phyloP scores from a whole-genome alignment of 2,113 vertebrate species.

The Elgaria multicarinata region DNA sequence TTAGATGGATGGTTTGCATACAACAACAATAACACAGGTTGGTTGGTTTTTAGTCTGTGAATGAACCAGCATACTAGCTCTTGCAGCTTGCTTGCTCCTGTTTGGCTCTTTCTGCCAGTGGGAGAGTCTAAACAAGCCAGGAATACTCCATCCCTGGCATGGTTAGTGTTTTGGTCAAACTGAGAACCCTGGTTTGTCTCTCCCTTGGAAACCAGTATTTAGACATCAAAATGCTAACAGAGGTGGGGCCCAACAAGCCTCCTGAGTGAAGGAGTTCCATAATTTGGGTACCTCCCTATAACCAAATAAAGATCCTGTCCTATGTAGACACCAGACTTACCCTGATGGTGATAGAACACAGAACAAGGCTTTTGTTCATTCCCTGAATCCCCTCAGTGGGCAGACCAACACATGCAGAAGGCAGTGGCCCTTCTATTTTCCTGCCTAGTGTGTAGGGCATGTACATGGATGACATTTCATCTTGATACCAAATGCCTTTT shows the following conservation, averaged over 20 bases:
- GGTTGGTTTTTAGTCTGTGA: too few species aligned
- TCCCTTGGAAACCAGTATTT: background rate
- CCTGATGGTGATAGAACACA: background rate
- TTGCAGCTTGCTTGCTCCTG: too few species aligned
- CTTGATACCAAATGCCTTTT: background rate
- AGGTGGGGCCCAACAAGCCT: background rate
- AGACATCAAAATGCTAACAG: background rate
- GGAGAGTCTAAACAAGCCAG: too few species aligned
- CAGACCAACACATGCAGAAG: background rate
- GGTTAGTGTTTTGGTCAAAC: too few species aligned
- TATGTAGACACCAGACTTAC: background rate
- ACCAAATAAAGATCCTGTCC: background rate
- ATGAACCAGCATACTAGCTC: too few species aligned
- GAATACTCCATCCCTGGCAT: too few species aligned
- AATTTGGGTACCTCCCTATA: background rate
- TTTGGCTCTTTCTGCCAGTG: too few species aligned
- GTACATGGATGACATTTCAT: background rate
- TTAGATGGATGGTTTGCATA: too few species aligned
- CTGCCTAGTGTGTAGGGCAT: background rate
- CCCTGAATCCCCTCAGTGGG: background rate
- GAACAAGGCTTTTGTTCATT: background rate
- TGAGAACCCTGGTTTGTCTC: too few species aligned
- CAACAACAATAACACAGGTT: too few species aligned
- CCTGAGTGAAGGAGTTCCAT: background rate
- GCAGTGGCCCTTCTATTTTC: background rate